These are phyloP conservation scores for Actinernus sp. DNA, from an alignment of 92 coral and sea anemone genomes.

Conservation along the genomic window DNA sequence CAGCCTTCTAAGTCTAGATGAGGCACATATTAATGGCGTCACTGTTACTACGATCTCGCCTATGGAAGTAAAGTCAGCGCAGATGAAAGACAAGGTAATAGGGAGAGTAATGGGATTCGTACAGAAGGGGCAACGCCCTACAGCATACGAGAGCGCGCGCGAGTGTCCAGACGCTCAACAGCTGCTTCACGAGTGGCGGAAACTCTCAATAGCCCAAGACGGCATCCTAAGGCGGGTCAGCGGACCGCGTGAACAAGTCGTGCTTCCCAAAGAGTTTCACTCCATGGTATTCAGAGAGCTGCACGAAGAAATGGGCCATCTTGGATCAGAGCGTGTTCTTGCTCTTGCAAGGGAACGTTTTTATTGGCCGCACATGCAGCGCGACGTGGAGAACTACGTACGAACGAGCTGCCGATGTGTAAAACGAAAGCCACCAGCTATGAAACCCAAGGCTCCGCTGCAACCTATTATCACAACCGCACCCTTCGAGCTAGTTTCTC, in stretches of 20 bases:
- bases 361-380: constrained; percentile 52
- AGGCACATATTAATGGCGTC: no score
- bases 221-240: constrained; percentile 49
- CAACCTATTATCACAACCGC: constrained; percentile 18
- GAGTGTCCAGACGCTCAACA: constrained; percentile 29
- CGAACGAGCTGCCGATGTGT: constrained; percentile 18
- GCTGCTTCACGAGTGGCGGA: constrained; percentile 64
- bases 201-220: constrained; percentile 49
- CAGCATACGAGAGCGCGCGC: constrained; percentile 8
- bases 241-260: constrained; percentile 41
- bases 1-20: no score
- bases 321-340: constrained; percentile 55
- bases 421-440: constrained; percentile 20
- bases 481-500: constrained; percentile 34
- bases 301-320: constrained; percentile 66
- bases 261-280: constrained; percentile 43
- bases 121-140: constrained; percentile 22
- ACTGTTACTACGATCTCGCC: no score
- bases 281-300: constrained; percentile 45
- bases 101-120: constrained; percentile 25
- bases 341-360: constrained; percentile 52
- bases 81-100: constrained; percentile 21
- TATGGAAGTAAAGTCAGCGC: constrained; percentile 36
- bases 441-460: constrained; percentile 38
- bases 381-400: constrained; percentile 49